Evolutionary conservation across 2,888 invertebrate genomes (phyloP).

Genomic region (Parnassius orleans): DNA sequence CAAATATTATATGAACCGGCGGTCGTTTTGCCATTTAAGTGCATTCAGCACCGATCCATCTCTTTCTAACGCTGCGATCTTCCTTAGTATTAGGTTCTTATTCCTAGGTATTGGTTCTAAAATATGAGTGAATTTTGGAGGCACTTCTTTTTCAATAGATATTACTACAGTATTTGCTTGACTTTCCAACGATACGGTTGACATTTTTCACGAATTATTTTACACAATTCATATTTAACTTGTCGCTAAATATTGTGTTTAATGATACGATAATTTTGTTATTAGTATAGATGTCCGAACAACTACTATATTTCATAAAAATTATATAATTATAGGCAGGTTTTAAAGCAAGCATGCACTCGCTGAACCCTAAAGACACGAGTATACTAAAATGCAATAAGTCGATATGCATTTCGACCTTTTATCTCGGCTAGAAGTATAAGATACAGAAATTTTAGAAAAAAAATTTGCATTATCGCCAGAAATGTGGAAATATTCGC

Average conservation of each 20-base stretch:
- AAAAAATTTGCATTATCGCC: no score
- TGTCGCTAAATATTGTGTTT: conserved; percentile 9
- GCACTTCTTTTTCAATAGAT: conserved; percentile 43
- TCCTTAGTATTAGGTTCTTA: conserved; percentile 28
- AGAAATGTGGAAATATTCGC: no score
- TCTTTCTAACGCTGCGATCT: conserved; percentile 68
- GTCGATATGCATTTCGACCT: neutral
- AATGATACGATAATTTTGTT: conserved; percentile 23
- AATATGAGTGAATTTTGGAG: conserved; percentile 31
- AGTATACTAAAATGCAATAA: conserved; percentile 36
- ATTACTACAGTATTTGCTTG: conserved; percentile 64
- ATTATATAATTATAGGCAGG: conserved; percentile 39
- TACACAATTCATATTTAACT: conserved; percentile 24
- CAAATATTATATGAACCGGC: no score
- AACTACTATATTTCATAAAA: conserved; percentile 1
- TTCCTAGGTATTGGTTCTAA: no score
- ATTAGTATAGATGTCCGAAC: conserved; percentile 12
- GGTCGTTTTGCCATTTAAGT: conserved; percentile 80
- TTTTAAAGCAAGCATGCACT: conserved; percentile 43
- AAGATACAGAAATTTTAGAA: no score
- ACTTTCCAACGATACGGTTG: conserved; percentile 61
- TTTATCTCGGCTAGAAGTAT: neutral
- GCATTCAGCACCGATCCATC: conserved; percentile 76
- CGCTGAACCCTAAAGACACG: conserved; percentile 35
- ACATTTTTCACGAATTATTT: conserved; percentile 44